Conservation (phyloP, 2,797 vertebrate genomes). For the Tapera naevia region DNA sequence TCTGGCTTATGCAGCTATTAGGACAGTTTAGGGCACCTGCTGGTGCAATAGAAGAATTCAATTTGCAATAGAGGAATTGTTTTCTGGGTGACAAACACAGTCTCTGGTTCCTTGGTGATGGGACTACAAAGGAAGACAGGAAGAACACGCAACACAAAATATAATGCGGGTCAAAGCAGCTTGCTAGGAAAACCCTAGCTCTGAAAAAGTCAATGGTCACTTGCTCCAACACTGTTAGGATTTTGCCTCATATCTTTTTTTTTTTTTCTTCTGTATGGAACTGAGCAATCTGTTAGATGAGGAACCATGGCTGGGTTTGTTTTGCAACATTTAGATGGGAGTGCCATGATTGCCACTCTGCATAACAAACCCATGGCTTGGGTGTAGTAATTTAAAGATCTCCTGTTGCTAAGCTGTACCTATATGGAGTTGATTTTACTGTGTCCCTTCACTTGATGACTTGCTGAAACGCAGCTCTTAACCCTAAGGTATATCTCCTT, state of each 20-base stretch:
- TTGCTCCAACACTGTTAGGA: not conserved
- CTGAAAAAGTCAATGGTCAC: not conserved
- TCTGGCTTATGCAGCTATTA: not conserved
- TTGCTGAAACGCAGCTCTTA: conserved; percentile 55
- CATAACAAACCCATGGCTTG: not conserved
- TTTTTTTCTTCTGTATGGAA: not conserved
- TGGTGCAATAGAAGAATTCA: not conserved
- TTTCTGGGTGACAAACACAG: not conserved
- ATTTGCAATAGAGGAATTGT: not conserved
- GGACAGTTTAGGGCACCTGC: not conserved
- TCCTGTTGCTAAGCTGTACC: not conserved
- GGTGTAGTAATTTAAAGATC: not conserved
- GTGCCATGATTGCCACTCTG: not conserved
- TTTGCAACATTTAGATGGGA: not conserved
- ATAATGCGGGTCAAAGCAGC: not conserved
- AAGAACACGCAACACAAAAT: not conserved
- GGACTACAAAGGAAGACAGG: not conserved
- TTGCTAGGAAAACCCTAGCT: not conserved
- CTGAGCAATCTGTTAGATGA: not conserved
- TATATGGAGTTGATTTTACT: not conserved
- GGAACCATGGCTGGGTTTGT: not conserved
- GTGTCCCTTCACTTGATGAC: not conserved
- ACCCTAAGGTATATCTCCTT: conserved; percentile 18
- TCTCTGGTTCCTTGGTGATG: not conserved
- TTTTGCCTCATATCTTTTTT: not conserved